A percentile compares a stretch with the other conserved stretches of the same genome.
These are phyloP conservation scores for Tinea semifulvella DNA, from an alignment of 2,888 invertebrate species.

Conservation along the genomic window DNA sequence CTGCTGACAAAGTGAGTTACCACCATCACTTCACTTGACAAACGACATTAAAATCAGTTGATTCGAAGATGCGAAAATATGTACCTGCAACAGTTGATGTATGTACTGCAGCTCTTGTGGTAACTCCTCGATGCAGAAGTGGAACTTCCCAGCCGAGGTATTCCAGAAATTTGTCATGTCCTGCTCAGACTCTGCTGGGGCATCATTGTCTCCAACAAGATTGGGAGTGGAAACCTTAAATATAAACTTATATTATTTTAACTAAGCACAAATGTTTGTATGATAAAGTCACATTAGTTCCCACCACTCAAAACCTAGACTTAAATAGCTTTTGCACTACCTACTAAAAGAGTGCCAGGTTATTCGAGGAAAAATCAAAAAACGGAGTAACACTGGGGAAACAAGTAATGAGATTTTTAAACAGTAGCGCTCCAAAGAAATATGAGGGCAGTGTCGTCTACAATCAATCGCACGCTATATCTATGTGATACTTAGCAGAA, in stretches of 20 bases:
- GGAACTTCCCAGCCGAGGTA: slow-evolving; percentile 91
- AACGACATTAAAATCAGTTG: no score
- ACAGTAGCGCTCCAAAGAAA: not conserved
- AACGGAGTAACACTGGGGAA: no score
- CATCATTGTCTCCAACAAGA: slow-evolving; percentile 79
- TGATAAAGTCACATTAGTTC: no score
- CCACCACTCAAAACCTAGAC: no score
- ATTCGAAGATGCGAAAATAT: slow-evolving; percentile 2
- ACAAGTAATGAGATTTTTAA: no score
- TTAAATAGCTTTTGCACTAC: no score
- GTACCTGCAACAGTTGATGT: slow-evolving; percentile 85
- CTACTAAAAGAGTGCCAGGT: not conserved
- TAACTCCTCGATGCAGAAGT: slow-evolving; percentile 87
- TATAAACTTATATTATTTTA: not conserved
- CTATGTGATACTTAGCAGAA: no score
- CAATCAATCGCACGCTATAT: no score
- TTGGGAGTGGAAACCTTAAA: slow-evolving; percentile 78
- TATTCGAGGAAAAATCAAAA: no score
- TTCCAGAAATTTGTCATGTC: slow-evolving; percentile 91
- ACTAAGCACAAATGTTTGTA: no score
- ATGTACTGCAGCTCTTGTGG: slow-evolving; percentile 94
- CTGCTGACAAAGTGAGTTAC: no score
- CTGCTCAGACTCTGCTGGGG: slow-evolving; percentile 74
- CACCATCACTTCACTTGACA: no score
- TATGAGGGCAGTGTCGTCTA: not conserved